Conservation (phyloP, 2,113 vertebrate species). For the Ageneiosus marmoratus region DNA sequence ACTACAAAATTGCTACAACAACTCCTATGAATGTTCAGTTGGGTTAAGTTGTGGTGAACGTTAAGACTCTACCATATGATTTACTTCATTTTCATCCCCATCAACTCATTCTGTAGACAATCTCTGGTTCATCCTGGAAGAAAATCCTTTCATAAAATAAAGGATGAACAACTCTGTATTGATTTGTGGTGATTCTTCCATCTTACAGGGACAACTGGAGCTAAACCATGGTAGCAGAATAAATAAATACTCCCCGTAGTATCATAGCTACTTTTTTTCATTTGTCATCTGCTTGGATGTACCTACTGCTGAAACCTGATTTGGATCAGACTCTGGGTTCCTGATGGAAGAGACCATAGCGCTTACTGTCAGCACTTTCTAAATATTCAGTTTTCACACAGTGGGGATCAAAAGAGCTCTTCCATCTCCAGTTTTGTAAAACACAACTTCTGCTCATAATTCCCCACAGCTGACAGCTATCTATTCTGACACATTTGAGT, state of each 20-base stretch:
- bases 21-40: neutral
- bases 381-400: slow-evolving; percentile 28
- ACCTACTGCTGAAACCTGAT: neutral
- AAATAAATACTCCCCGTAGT: neutral
- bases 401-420: slow-evolving; percentile 29
- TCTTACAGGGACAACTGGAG: neutral
- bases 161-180: neutral
- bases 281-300: neutral
- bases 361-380: slow-evolving; percentile 13
- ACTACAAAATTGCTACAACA: neutral
- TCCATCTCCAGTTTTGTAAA: slow-evolving; percentile 21
- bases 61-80: neutral
- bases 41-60: neutral
- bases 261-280: neutral
- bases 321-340: slow-evolving; percentile 17
- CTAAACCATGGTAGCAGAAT: neutral
- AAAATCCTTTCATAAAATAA: neutral
- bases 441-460: slow-evolving; percentile 1
- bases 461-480: slow-evolving; percentile 50
- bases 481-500: slow-evolving; percentile 49
- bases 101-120: neutral
- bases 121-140: neutral
- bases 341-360: neutral
- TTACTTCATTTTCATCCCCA: neutral
- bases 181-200: neutral